These are phyloP conservation scores for Atherinomorus stipes DNA, from an alignment of 2,113 vertebrate genomes.

Conservation along the genomic window DNA sequence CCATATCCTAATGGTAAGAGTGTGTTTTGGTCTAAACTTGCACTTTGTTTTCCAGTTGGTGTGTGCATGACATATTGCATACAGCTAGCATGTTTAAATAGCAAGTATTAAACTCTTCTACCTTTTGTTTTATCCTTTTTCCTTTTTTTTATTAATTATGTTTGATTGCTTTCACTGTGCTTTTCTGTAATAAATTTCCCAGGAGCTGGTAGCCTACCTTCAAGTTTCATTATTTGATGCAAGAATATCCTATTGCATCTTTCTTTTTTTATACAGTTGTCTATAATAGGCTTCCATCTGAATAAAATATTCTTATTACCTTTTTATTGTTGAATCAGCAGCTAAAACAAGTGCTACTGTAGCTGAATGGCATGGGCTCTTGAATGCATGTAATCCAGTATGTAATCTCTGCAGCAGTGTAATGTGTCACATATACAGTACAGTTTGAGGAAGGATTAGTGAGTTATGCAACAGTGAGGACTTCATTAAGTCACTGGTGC, in stretches of 20 bases:
- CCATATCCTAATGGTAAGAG: constrained; percentile 94
- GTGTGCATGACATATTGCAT: background rate
- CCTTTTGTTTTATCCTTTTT: constrained; percentile 30
- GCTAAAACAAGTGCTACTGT: constrained; percentile 28
- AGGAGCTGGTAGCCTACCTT: constrained; percentile 50
- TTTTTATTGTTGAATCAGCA: constrained; percentile 34
- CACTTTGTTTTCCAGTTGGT: background rate
- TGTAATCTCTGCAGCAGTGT: constrained; percentile 22
- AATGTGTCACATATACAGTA: constrained; percentile 30
- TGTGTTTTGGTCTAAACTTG: background rate
- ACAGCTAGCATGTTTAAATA: background rate
- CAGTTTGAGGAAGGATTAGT: constrained; percentile 57
- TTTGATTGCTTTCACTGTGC: constrained; percentile 15
- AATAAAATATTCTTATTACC: constrained; percentile 53
- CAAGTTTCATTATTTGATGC: constrained; percentile 59
- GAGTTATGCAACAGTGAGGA: constrained; percentile 66
- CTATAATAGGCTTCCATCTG: constrained; percentile 37
- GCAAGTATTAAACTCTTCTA: background rate
- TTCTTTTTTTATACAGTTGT: constrained; percentile 50
- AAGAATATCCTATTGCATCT: constrained; percentile 47
- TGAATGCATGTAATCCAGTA: constrained; percentile 38
- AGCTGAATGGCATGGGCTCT: constrained; percentile 9
- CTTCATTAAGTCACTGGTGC: constrained; percentile 53
- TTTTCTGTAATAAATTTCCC: constrained; percentile 72
- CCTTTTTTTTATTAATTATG: constrained; percentile 64